A percentile compares a stretch with the other conserved stretches of the same genome.
Evolutionary conservation across 2,113 vertebrate species (phyloP).

Genomic region (Gasterosteus nipponicus): DNA sequence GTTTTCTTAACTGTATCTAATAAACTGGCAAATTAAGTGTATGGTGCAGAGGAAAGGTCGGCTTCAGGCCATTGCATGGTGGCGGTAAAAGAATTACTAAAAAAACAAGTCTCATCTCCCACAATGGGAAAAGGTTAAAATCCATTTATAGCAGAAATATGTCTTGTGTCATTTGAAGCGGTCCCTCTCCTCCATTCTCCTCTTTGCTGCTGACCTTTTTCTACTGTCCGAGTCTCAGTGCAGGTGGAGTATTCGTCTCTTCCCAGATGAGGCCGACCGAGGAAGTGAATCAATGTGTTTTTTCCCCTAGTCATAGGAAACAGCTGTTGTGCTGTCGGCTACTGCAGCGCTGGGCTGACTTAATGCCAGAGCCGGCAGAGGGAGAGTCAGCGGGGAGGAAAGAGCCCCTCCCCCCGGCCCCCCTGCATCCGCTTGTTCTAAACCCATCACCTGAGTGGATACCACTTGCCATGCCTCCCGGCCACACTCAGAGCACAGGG

Average conservation of each 20-base stretch:
- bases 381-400: conserved; percentile 56
- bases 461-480: conserved; percentile 56
- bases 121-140: conserved; percentile 53
- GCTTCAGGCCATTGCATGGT: background rate
- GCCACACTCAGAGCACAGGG: conserved; percentile 52
- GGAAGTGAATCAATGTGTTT: conserved; percentile 69
- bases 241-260: conserved; percentile 58
- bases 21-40: background rate
- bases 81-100: background rate
- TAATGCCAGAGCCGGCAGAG: conserved; percentile 57
- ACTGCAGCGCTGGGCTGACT: conserved; percentile 55
- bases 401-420: conserved; percentile 19
- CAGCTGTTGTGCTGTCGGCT: conserved; percentile 70
- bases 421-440: conserved; percentile 34
- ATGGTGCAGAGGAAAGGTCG: background rate
- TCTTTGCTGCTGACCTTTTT: conserved; percentile 61
- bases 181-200: conserved; percentile 33
- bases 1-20: background rate
- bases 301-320: conserved; percentile 68
- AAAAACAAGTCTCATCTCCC: conserved; percentile 37
- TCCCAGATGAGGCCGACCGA: conserved; percentile 71
- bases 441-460: conserved; percentile 70
- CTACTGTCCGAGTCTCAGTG: conserved; percentile 57
- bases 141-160: conserved; percentile 58
- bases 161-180: conserved; percentile 43